phyloP scores from a whole-genome alignment of 2,888 invertebrate genomes.

The Petrolisthes manimaculis region DNA sequence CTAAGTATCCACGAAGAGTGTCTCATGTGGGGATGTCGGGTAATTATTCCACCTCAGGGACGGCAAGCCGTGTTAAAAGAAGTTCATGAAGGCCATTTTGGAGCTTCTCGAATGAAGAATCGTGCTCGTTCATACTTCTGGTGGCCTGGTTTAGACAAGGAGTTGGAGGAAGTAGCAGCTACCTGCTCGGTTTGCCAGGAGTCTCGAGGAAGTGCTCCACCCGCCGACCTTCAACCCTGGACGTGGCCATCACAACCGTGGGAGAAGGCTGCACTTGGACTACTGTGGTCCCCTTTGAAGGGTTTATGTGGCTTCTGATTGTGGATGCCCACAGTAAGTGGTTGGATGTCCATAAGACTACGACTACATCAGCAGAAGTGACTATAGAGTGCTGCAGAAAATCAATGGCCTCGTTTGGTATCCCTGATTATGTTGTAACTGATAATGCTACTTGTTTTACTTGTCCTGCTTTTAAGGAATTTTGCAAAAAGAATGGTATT shows the following conservation, averaged over 20 bases:
- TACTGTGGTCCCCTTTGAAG: neutral
- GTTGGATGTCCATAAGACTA: neutral
- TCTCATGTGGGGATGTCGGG: neutral
- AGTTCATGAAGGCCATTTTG: neutral
- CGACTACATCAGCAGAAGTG: neutral
- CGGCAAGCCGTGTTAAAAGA: neutral
- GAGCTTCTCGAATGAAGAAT: neutral
- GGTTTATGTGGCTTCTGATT: neutral
- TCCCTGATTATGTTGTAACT: neutral
- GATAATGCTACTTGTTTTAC: neutral
- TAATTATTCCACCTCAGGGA: neutral
- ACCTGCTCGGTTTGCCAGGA: neutral
- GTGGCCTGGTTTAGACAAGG: neutral
- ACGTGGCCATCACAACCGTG: neutral
- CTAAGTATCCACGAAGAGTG: neutral
- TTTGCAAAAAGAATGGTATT: neutral
- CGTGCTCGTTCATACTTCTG: constrained; percentile 1
- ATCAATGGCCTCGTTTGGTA: neutral
- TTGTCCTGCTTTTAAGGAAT: neutral
- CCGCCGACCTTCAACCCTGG: neutral
- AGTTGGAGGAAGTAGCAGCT: neutral
- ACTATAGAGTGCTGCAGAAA: neutral
- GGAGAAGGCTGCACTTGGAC: constrained; percentile 7
- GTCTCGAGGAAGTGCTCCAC: neutral
- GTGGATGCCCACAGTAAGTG: constrained; percentile 3